Evolutionary conservation across 2,888 invertebrate species (phyloP).

Genomic region (Aromia moschata): DNA sequence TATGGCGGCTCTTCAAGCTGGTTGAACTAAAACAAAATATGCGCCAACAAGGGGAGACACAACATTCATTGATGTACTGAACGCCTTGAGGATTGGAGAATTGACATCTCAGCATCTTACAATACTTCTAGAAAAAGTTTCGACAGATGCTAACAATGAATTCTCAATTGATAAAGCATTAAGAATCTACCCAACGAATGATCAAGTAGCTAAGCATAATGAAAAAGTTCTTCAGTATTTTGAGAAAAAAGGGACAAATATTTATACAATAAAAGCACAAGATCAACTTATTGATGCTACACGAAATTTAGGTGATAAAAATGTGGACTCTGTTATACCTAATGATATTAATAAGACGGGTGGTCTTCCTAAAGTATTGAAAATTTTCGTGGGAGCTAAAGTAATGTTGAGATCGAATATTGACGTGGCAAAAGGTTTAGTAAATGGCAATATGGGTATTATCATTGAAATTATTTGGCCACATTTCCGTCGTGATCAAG

Average conservation of each 20-base stretch:
- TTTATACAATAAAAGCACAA: slow-evolving; percentile 18
- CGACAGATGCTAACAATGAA: neutral
- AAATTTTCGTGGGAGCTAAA: slow-evolving; percentile 42
- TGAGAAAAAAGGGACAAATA: slow-evolving; percentile 7
- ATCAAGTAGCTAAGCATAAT: slow-evolving; percentile 21
- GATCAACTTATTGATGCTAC: slow-evolving; percentile 16
- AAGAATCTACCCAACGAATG: slow-evolving; percentile 18
- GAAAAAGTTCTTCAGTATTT: slow-evolving; percentile 11
- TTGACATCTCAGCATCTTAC: slow-evolving; percentile 10
- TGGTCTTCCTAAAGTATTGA: slow-evolving; percentile 34
- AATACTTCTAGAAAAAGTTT: neutral
- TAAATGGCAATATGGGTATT: slow-evolving; percentile 42
- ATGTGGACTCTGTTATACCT: slow-evolving; percentile 27
- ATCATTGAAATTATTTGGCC: slow-evolving; percentile 29
- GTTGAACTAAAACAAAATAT: slow-evolving; percentile 23
- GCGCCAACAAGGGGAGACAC: slow-evolving; percentile 24
- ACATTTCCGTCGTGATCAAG: neutral
- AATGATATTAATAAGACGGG: slow-evolving; percentile 36
- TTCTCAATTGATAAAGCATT: slow-evolving; percentile 13
- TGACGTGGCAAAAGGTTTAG: slow-evolving; percentile 35
- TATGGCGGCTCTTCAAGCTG: slow-evolving; percentile 16
- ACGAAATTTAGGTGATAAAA: slow-evolving; percentile 3
- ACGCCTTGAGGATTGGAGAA: slow-evolving; percentile 26
- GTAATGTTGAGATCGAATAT: slow-evolving; percentile 45
- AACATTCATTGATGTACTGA: slow-evolving; percentile 26